Evolutionary conservation across 2,113 vertebrate species (phyloP), one percentile per base, ranked within the genome.

Genomic region (Candoia aspera): DNA sequence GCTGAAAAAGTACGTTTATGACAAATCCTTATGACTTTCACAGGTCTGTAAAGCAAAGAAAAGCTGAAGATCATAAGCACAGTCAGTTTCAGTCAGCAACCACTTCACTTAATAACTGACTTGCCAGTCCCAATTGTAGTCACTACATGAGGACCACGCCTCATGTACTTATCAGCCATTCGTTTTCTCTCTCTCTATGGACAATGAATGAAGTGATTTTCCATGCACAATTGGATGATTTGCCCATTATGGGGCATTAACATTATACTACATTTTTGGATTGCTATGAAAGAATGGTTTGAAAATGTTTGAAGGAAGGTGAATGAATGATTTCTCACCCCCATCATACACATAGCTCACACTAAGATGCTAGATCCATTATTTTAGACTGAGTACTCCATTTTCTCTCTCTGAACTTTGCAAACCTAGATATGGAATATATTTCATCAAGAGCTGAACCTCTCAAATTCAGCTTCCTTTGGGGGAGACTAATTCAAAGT

Each of bases 381-480:
- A 13, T 8, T 85, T 87, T 37, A 84, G 0, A 86, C 10, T 42
- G 91, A 9, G 1, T 85, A 90, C 90, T 84, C 1, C 10, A 84
- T 90, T 54, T 90, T 46, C 73, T 11, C 4, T 15, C 83, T 88
- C 73, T 93, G 0, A 46, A 88, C 87, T 89, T 84, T 62, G 64
- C 55, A 53, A 88, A 6, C 29, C 86, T 57, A 60, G 42, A 73
- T 54, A 23, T 55, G 54, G n/a, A 79, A 60, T 60, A 55, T 83
- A 90, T 87, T 93, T 93, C 33, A 62, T 62, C 42, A 90, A 33
- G 17, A 84, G 46, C 1, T 73, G 26, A 33, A 68, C n/a, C 55
- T 59, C 73, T 73, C 33, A 11, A 2, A 3, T 13, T 26, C 2
- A 1, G 59, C 53, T 87, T 29, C 64, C 90, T 93, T 87, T n/a